Evolutionary conservation across 2,888 invertebrate genomes (phyloP).

Genomic region (Globia sparganii): DNA sequence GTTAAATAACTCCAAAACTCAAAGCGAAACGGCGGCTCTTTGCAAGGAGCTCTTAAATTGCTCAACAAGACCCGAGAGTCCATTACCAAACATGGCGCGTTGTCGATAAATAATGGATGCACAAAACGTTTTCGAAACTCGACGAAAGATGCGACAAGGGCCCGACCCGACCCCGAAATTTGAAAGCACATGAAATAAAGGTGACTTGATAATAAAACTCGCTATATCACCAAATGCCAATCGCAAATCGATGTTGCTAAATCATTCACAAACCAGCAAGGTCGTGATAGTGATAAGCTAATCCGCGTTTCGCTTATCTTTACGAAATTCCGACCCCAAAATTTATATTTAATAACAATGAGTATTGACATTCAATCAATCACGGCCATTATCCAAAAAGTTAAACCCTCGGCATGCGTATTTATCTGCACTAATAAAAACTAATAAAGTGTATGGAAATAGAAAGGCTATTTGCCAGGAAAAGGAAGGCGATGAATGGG

Average conservation of each 20-base stretch:
- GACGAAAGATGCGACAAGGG: constrained; percentile 24
- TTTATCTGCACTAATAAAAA: not conserved
- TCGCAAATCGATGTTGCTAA: constrained; percentile 28
- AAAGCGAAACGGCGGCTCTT: constrained; percentile 6
- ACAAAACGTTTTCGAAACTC: constrained; percentile 72
- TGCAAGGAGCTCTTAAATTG: constrained; percentile 12
- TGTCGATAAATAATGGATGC: constrained; percentile 61
- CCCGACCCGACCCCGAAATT: too few relatives aligned
- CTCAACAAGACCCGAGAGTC: constrained; percentile 44
- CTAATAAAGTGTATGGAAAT: constrained; percentile 11
- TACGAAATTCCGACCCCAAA: constrained; percentile 56
- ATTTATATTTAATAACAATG: constrained; percentile 45
- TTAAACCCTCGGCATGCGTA: not conserved
- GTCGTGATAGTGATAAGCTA: constrained; percentile 61
- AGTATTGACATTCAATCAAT: constrained; percentile 48
- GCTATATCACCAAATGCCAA: constrained; percentile 9
- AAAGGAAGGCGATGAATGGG: constrained; percentile 4
- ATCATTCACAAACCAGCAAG: constrained; percentile 56
- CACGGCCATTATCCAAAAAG: constrained; percentile 11
- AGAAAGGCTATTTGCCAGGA: constrained; percentile 7
- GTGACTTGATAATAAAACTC: constrained; percentile 18
- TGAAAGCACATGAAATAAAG: constrained; percentile 2
- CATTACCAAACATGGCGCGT: constrained; percentile 67
- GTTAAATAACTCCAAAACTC: not conserved
- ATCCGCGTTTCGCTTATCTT: constrained; percentile 49